phyloP scores from a whole-genome alignment of 2,888 invertebrate genomes.

The Aphodius granarius region DNA sequence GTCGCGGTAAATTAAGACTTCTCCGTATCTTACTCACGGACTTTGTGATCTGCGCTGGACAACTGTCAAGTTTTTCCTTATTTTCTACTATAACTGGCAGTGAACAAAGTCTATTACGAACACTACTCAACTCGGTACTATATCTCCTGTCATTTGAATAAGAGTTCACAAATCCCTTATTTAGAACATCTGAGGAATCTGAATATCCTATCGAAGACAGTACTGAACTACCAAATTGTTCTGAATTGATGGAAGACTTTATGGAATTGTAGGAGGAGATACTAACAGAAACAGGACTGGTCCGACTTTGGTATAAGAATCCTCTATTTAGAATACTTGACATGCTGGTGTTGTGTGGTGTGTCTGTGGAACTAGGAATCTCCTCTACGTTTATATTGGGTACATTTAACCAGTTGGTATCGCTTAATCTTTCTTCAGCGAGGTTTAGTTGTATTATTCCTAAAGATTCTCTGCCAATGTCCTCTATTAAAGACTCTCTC shows the following conservation, averaged over 20 bases:
- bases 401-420: slow-evolving; percentile 16
- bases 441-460: slow-evolving; percentile 18
- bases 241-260: neutral
- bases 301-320: slow-evolving; percentile 6
- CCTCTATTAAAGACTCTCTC: neutral
- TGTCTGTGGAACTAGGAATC: too few species aligned
- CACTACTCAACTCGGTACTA: neutral
- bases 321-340: slow-evolving; percentile 1
- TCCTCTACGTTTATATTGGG: slow-evolving; percentile 12
- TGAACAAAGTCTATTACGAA: neutral
- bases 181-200: neutral
- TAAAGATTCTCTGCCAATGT: slow-evolving; percentile 15
- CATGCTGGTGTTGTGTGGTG: too few species aligned
- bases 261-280: slow-evolving; percentile 10
- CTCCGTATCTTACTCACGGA: slow-evolving; percentile 7
- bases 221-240: slow-evolving; percentile 8
- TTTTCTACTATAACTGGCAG: neutral
- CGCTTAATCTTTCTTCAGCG: neutral
- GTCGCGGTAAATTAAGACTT: slow-evolving; percentile 2
- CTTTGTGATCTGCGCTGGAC: slow-evolving; percentile 8
- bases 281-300: neutral
- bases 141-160: neutral
- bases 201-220: slow-evolving; percentile 9
- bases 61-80: neutral
- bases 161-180: neutral